Evolutionary conservation across 2,797 vertebrate genomes (phyloP).

Genomic region (Botia almorhae): DNA sequence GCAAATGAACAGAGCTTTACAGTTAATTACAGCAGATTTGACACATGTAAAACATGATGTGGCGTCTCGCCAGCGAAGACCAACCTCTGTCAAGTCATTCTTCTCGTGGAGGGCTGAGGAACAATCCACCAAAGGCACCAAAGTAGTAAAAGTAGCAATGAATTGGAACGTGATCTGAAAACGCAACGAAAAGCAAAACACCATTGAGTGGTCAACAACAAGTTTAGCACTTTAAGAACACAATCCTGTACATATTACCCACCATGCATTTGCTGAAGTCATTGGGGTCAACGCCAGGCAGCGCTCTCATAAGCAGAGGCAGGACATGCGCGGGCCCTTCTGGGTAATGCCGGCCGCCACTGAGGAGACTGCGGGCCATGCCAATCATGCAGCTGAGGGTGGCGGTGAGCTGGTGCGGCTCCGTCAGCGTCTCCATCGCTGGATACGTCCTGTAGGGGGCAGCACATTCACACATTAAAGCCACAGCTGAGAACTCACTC

Average conservation of each 20-base stretch:
- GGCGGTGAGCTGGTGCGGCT: slow-evolving; percentile 97
- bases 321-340: slow-evolving; percentile 97
- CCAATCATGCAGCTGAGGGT: slow-evolving; percentile 97
- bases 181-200: background rate
- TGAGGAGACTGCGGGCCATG: slow-evolving; percentile 88
- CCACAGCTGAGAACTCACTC: background rate
- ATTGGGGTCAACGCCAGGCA: slow-evolving; percentile 97
- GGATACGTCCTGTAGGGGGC: slow-evolving; percentile 87
- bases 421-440: slow-evolving; percentile 94
- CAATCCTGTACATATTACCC: slow-evolving; percentile 62
- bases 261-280: slow-evolving; percentile 99
- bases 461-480: slow-evolving; percentile 36
- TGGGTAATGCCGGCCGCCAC: slow-evolving; percentile 83
- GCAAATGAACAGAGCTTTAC: slow-evolving; percentile 43
- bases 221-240: background rate
- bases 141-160: slow-evolving; percentile 97
- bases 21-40: background rate
- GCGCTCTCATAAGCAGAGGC: slow-evolving; percentile 94
- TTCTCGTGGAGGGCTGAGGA: slow-evolving; percentile 89
- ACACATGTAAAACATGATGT: background rate
- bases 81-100: slow-evolving; percentile 89
- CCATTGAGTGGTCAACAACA: no score
- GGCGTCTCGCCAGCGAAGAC: background rate
- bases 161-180: slow-evolving; percentile 98
- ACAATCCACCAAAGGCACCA: slow-evolving; percentile 99